These are phyloP conservation scores for Micoletzkya japonica DNA, from an alignment of 2,888 invertebrate species.

Conservation along the genomic window DNA sequence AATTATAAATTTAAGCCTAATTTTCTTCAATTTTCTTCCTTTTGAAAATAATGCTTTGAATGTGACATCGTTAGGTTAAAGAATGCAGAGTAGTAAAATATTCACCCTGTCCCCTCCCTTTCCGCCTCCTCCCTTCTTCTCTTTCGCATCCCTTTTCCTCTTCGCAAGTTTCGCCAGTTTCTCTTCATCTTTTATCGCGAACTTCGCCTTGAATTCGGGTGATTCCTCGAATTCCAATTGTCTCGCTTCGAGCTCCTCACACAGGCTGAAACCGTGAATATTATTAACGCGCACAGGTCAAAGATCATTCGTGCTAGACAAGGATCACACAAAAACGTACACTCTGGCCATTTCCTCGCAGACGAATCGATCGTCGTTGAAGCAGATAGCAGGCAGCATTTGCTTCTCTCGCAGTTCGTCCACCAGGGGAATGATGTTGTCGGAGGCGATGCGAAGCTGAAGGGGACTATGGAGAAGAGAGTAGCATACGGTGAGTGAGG, in stretches of 20 bases:
- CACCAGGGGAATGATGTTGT: conserved; percentile 55
- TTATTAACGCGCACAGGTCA: background rate
- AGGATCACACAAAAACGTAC: conserved; percentile 25
- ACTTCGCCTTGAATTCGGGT: conserved; percentile 56
- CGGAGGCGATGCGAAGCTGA: conserved; percentile 44
- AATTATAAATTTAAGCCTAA: background rate
- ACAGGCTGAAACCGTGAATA: conserved; percentile 33
- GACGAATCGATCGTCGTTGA: conserved; percentile 60
- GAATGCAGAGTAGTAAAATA: background rate
- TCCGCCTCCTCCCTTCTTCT: conserved; percentile 49
- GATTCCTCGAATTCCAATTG: conserved; percentile 45
- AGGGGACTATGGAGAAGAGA: background rate
- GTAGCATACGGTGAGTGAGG: background rate
- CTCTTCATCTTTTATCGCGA: conserved; percentile 58
- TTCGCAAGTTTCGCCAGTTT: conserved; percentile 57
- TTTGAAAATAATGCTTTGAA: too few species aligned
- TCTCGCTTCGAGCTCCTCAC: conserved; percentile 45
- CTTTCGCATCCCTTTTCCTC: conserved; percentile 57
- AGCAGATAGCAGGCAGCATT: conserved; percentile 60
- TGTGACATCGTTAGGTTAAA: too few species aligned
- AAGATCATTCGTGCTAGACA: too few species aligned
- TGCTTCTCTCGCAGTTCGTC: conserved; percentile 52
- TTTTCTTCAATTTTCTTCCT: background rate
- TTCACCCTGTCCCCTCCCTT: conserved; percentile 30
- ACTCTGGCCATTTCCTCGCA: conserved; percentile 53